Percentiles rank a stretch among this genome's conserved stretches.
Conservation (phyloP, 2,113 vertebrate genomes). For the Anoura caudifer region DNA sequence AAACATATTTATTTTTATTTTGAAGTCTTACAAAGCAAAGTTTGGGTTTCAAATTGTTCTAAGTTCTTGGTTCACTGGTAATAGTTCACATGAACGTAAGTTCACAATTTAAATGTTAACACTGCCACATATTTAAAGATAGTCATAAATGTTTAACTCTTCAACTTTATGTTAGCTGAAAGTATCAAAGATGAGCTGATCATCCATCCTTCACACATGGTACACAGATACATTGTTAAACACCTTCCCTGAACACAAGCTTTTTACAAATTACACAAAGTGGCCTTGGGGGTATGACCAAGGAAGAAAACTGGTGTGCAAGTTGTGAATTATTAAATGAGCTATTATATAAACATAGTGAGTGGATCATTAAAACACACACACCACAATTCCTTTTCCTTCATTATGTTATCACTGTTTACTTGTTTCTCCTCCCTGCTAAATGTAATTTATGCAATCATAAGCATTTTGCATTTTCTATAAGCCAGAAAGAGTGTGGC, state of each 20-base stretch:
- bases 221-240: conserved; percentile 54
- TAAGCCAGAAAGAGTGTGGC: not conserved
- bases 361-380: conserved; percentile 32
- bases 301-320: conserved; percentile 49
- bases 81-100: not conserved
- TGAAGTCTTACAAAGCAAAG: not conserved
- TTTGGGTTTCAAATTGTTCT: not conserved
- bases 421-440: not conserved
- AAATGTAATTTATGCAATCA: not conserved
- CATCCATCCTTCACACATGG: not conserved
- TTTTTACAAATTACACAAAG: conserved; percentile 59
- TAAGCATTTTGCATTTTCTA: not conserved
- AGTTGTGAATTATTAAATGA: conserved; percentile 61
- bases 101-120: conserved; percentile 41
- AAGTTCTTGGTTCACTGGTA: not conserved
- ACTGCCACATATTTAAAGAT: conserved; percentile 42
- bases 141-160: not conserved
- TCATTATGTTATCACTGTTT: not conserved
- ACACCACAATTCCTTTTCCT: not conserved
- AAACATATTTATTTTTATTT: not conserved
- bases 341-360: conserved; percentile 61
- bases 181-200: not conserved
- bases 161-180: not conserved
- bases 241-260: conserved; percentile 43
- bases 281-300: conserved; percentile 22